These are phyloP conservation scores for Trachymyrmex septentrionalis DNA, from an alignment of 1,140 invertebrate species.

Conservation along the genomic window DNA sequence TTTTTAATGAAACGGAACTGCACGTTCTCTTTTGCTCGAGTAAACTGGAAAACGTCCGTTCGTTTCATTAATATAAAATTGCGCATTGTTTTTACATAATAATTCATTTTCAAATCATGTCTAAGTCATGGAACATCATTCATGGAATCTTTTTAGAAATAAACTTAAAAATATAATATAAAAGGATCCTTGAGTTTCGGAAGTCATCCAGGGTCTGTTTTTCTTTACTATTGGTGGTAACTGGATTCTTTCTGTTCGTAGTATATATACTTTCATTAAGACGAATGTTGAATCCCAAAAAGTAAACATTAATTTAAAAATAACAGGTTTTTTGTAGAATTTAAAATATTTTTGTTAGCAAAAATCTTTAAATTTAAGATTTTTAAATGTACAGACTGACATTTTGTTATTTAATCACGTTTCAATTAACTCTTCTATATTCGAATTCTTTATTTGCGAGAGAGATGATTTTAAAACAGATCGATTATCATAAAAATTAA, in stretches of 20 bases:
- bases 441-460: neutral
- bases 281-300: neutral
- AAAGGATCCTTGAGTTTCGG: too few species aligned
- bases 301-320: conserved; percentile 11
- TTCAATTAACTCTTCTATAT: neutral
- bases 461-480: neutral
- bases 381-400: neutral
- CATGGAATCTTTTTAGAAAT: neutral
- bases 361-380: neutral
- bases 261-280: neutral
- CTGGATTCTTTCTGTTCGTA: neutral
- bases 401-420: neutral
- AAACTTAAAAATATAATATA: neutral
- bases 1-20: neutral
- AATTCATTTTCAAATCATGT: neutral
- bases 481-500: conserved; percentile 13
- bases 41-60: neutral
- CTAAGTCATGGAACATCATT: neutral
- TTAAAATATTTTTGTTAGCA: neutral
- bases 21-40: neutral
- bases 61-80: neutral
- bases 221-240: neutral
- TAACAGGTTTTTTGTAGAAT: neutral
- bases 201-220: conserved; percentile 23
- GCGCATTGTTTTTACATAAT: neutral